Percentiles rank a stretch among this genome's conserved stretches.
phyloP scores from a whole-genome alignment of 1,140 invertebrate species.

The Saccostrea glomerata region DNA sequence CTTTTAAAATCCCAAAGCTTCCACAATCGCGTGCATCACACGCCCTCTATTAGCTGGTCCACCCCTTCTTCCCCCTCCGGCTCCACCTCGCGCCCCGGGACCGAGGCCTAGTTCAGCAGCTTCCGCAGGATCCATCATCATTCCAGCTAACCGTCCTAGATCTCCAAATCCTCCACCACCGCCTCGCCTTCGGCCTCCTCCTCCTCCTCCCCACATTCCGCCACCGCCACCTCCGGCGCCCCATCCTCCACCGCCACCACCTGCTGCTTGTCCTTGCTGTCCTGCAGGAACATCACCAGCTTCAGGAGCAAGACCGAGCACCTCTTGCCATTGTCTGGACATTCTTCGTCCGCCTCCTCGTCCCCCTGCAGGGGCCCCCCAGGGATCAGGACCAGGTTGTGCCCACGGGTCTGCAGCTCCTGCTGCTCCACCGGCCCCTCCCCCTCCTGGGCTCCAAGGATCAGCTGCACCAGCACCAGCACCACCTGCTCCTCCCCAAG shows the following conservation, averaged over 20 bases:
- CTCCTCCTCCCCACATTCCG: neutral
- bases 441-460: neutral
- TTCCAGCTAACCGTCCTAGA: neutral
- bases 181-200: neutral
- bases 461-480: neutral
- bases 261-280: neutral
- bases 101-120: conserved; percentile 16
- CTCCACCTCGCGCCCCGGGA: conserved; percentile 6
- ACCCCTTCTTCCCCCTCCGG: conserved; percentile 16
- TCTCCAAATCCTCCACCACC: neutral
- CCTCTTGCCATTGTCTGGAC: conserved; percentile 45
- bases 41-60: conserved; percentile 8
- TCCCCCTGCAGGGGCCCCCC: conserved; percentile 1
- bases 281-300: conserved; percentile 48
- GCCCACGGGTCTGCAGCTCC: conserved; percentile 15
- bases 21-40: conserved; percentile 48
- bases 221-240: neutral
- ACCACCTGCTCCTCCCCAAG: neutral
- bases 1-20: conserved; percentile 51
- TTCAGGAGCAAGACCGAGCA: conserved; percentile 42
- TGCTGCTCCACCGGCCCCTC: neutral
- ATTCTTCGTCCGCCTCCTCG: conserved; percentile 3
- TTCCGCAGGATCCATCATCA: neutral
- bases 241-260: conserved; percentile 15
- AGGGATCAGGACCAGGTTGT: conserved; percentile 27